phyloP scores from a whole-genome alignment of 2,888 invertebrate species.

The Dicyrtoma fusca region DNA sequence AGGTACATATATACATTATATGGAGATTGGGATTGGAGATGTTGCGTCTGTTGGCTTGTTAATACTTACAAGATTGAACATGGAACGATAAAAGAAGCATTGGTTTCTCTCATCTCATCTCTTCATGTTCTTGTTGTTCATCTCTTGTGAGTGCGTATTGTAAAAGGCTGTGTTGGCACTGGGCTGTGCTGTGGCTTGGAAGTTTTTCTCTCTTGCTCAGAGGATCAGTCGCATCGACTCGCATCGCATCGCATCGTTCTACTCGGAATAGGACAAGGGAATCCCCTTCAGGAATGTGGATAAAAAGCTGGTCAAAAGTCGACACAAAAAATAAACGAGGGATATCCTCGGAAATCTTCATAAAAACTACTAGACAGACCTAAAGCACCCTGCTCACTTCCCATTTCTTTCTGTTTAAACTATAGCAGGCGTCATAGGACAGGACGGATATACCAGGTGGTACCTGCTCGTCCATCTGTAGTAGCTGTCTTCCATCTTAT shows the following conservation, averaged over 20 bases:
- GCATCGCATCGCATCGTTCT: background rate
- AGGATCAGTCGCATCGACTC: too few species aligned
- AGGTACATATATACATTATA: background rate
- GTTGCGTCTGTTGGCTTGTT: slow-evolving; percentile 16
- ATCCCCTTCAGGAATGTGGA: slow-evolving; percentile 56
- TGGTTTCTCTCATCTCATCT: background rate
- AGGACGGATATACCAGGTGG: background rate
- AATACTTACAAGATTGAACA: slow-evolving; percentile 21
- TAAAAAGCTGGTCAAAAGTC: slow-evolving; percentile 47
- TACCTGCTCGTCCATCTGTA: too few species aligned
- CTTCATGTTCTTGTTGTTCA: background rate
- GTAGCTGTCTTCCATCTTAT: too few species aligned
- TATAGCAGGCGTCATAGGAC: background rate
- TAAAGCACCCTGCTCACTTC: too few species aligned
- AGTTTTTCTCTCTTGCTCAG: slow-evolving; percentile 1
- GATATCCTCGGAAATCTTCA: slow-evolving; percentile 17
- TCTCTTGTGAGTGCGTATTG: background rate
- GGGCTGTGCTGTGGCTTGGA: background rate
- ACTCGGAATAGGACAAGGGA: slow-evolving; percentile 46
- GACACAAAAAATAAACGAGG: slow-evolving; percentile 26
- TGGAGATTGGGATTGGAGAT: slow-evolving; percentile 9
- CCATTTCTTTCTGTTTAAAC: background rate
- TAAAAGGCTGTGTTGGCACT: slow-evolving; percentile 5
- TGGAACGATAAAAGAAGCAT: slow-evolving; percentile 21
- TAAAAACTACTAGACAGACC: too few species aligned